These are phyloP conservation scores for Melanchra persicariae DNA, from an alignment of 2,888 invertebrate genomes.

Conservation along the genomic window DNA sequence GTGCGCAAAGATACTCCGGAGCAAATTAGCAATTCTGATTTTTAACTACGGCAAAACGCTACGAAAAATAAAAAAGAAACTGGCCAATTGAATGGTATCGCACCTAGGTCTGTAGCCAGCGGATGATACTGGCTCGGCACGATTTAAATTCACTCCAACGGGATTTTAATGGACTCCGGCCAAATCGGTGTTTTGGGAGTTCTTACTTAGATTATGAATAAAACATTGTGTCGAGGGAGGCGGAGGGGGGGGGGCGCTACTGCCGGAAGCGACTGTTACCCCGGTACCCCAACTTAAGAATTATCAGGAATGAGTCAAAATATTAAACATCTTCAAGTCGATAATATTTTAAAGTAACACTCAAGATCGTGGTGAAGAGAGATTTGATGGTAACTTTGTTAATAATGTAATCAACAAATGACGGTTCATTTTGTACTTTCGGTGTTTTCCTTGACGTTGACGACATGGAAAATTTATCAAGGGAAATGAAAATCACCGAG, in stretches of 20 bases:
- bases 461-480: conserved; percentile 44
- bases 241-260: conserved; percentile 43
- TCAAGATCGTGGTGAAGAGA: conserved; percentile 39
- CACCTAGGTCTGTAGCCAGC: conserved; percentile 47
- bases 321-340: conserved; percentile 63
- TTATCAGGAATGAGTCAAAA: conserved; percentile 70
- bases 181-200: conserved; percentile 84
- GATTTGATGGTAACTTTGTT: conserved; percentile 48
- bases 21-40: conserved; percentile 66
- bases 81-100: conserved; percentile 45
- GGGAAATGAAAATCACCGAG: conserved; percentile 39
- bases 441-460: conserved; percentile 44
- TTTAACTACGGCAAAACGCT: conserved; percentile 45
- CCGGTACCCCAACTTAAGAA: conserved; percentile 66
- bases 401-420: conserved; percentile 63
- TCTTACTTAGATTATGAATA: conserved; percentile 84
- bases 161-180: conserved; percentile 81
- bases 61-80: conserved; percentile 35
- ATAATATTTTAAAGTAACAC: conserved; percentile 57
- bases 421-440: conserved; percentile 53
- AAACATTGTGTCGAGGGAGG: conserved; percentile 77
- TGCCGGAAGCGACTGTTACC: conserved; percentile 51
- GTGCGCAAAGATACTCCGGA: conserved; percentile 29
- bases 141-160: conserved; percentile 80
- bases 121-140: conserved; percentile 66